Conservation (phyloP, 2,888 invertebrate genomes). For the Phoenoteleia sp. region DNA sequence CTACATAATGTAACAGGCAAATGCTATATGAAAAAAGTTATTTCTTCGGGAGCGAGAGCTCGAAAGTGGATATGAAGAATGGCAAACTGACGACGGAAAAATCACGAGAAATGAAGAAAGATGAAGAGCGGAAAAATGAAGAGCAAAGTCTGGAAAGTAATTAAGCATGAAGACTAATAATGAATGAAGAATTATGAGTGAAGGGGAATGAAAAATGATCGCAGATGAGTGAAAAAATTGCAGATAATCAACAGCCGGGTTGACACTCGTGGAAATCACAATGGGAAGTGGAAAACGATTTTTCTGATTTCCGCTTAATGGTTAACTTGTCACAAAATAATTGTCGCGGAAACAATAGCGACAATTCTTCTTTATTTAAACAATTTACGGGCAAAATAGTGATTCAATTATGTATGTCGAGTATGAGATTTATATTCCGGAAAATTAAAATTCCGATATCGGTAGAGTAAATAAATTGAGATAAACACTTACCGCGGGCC, state of each 20-base stretch:
- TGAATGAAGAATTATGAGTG: constrained; percentile 24
- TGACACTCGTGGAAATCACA: neutral
- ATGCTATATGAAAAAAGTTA: constrained; percentile 25
- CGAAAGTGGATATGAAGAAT: constrained; percentile 8
- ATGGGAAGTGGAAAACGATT: constrained; percentile 1
- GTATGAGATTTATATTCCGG: neutral
- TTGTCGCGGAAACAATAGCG: neutral
- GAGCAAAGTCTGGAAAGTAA: constrained; percentile 21
- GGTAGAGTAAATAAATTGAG: neutral
- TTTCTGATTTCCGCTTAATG: neutral
- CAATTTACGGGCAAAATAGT: neutral
- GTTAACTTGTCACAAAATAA: neutral
- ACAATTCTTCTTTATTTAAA: neutral
- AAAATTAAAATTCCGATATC: constrained; percentile 13
- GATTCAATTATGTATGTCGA: neutral
- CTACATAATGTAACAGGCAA: constrained; percentile 37
- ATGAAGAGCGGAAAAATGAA: constrained; percentile 13
- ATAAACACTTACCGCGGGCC: neutral
- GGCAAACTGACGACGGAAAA: neutral
- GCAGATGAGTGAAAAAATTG: neutral
- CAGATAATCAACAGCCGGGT: neutral
- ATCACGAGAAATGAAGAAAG: constrained; percentile 26
- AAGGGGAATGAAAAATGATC: neutral
- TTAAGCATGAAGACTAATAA: constrained; percentile 21
- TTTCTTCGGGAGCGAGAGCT: neutral